Evolutionary conservation across 2,113 vertebrate species (phyloP).

Genomic region (Trinectes maculatus): DNA sequence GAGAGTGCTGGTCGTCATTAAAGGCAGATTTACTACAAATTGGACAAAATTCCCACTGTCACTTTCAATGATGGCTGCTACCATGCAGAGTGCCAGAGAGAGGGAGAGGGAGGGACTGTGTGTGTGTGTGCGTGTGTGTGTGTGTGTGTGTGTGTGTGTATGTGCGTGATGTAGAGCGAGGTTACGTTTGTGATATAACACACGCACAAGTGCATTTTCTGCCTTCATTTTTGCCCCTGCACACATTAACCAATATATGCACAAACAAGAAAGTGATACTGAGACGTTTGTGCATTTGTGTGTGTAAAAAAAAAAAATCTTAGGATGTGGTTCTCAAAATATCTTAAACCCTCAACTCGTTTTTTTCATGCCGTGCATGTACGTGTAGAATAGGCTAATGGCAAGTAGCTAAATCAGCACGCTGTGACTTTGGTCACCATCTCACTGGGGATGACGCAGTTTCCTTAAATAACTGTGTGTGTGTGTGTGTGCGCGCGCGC

Average conservation of each 20-base stretch:
- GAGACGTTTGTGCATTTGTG: background rate
- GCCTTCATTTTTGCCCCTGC: conserved; percentile 13
- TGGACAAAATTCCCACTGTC: conserved; percentile 96
- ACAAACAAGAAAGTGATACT: background rate
- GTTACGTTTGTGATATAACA: conserved; percentile 25
- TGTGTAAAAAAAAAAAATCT: background rate
- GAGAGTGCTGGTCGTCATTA: conserved; percentile 86
- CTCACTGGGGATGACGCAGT: conserved; percentile 69
- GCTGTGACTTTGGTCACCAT: conserved; percentile 58
- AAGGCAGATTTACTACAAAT: conserved; percentile 97
- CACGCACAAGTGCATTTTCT: conserved; percentile 8
- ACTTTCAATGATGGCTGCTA: conserved; percentile 93
- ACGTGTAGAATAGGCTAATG: conserved; percentile 65
- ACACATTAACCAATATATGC: background rate
- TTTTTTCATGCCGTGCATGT: conserved; percentile 8
- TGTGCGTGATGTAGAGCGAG: conserved; percentile 25
- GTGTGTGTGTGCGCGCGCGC: conserved; percentile 21
- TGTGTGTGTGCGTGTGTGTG: conserved; percentile 11
- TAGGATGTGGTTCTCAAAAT: conserved; percentile 7
- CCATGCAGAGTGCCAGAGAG: conserved; percentile 74
- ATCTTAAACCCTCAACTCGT: background rate
- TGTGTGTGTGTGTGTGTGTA: conserved; percentile 32
- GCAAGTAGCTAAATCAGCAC: conserved; percentile 67
- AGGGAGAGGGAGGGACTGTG: conserved; percentile 67
- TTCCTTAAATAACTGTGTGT: conserved; percentile 74